Conservation (phyloP, 2,888 invertebrate species). For the Invenusta paracnida region DNA sequence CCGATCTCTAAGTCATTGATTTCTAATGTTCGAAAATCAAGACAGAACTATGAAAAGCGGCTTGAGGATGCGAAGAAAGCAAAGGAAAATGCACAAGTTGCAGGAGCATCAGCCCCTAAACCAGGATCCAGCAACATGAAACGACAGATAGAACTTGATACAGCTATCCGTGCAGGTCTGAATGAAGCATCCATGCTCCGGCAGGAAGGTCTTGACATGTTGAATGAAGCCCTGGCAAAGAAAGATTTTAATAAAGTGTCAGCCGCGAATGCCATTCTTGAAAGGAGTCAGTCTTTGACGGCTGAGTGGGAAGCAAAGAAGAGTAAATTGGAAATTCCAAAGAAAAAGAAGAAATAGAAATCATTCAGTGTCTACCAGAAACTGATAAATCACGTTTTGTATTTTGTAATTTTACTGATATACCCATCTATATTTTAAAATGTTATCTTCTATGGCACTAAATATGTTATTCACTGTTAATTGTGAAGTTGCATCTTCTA, state of each 20-base stretch:
- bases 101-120: constrained; percentile 18
- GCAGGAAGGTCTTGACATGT: constrained; percentile 10
- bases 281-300: not conserved
- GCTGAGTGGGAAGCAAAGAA: constrained; percentile 47
- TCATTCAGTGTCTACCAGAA: constrained; percentile 16
- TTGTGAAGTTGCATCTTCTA: too few relatives aligned
- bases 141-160: constrained; percentile 7
- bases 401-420: not conserved
- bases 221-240: not conserved
- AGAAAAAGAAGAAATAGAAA: constrained; percentile 22
- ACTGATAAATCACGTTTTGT: not conserved
- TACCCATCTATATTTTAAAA: too few relatives aligned
- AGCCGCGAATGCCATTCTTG: constrained; percentile 12
- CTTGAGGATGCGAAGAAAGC: not conserved
- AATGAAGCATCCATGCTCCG: constrained; percentile 26
- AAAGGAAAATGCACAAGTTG: constrained; percentile 25
- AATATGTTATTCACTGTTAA: too few relatives aligned
- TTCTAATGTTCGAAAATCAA: not conserved
- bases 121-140: constrained; percentile 18
- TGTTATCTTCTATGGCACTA: too few relatives aligned
- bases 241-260: constrained; percentile 2
- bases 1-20: not conserved
- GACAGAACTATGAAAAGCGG: constrained; percentile 21
- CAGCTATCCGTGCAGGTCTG: constrained; percentile 13
- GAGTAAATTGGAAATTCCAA: constrained; percentile 7